A percentile compares a stretch with the other conserved stretches of the same genome.
These are phyloP conservation scores for Microcebus tavaratra DNA, from an alignment of 2,113 vertebrate species.

Conservation along the genomic window DNA sequence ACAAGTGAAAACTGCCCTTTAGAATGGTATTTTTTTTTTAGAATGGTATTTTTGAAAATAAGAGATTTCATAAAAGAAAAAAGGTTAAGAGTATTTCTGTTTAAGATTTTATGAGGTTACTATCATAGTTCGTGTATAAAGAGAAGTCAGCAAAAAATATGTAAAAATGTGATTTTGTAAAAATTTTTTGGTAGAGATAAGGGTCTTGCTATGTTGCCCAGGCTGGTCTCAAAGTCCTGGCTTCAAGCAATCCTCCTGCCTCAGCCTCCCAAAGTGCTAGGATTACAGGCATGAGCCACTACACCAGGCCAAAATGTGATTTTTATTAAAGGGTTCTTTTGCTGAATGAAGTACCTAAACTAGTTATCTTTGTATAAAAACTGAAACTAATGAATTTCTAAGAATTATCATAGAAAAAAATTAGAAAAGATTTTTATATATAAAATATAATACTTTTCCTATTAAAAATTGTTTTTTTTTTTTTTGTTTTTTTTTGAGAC, in stretches of 20 bases:
- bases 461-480: conserved; percentile 25
- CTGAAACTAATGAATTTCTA: not conserved
- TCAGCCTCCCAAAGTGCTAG: no score
- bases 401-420: not conserved
- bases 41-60: conserved; percentile 13
- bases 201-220: not conserved
- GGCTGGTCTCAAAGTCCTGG: no score
- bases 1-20: not conserved
- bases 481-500: no score
- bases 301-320: not conserved
- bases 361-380: conserved; percentile 30
- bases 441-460: not conserved
- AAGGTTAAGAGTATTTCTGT: not conserved
- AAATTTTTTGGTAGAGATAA: not conserved
- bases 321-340: not conserved
- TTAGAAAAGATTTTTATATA: not conserved
- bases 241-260: no score
- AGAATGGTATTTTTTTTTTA: not conserved
- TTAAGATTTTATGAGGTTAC: not conserved
- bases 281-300: no score
- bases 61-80: not conserved
- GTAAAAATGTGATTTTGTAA: not conserved
- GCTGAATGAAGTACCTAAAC: not conserved
- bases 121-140: not conserved
- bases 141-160: conserved; percentile 6